phyloP scores from a whole-genome alignment of 2,797 vertebrate species.

The Antrozous pallidus region DNA sequence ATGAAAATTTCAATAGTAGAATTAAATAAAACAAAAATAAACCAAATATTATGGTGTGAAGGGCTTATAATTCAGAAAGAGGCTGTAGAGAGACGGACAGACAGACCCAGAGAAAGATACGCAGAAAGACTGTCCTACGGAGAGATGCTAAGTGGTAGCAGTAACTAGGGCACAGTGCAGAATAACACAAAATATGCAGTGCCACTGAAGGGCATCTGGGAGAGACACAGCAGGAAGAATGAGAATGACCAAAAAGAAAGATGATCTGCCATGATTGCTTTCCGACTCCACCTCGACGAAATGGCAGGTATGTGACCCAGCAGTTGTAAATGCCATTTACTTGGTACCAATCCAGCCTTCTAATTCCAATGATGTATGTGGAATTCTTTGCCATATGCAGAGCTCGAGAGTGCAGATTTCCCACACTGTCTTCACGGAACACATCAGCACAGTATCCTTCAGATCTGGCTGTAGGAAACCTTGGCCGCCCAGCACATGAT shows the following conservation, averaged over 20 bases:
- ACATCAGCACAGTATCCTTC: constrained; percentile 62
- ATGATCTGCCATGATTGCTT: neutral
- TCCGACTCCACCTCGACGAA: neutral
- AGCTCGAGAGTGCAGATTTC: constrained; percentile 19
- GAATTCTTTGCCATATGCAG: constrained; percentile 1
- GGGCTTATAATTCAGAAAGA: neutral
- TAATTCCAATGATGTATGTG: neutral
- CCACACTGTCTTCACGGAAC: constrained; percentile 39
- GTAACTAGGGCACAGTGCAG: neutral
- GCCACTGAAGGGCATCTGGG: neutral
- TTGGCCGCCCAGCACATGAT: constrained; percentile 15
- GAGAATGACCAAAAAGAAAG: neutral
- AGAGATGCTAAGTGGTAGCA: neutral
- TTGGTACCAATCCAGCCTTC: neutral
- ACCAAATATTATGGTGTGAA: neutral
- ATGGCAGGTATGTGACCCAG: neutral
- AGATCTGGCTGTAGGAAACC: constrained; percentile 47
- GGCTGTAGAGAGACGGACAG: neutral
- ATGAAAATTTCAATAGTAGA: neutral
- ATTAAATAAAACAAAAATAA: neutral
- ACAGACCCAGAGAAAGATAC: neutral
- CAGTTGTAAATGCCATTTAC: neutral
- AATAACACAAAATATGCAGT: neutral
- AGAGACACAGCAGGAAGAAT: neutral
- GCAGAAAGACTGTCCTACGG: neutral